Conservation (phyloP, 2,888 invertebrate species). For the Andrena praecox region DNA sequence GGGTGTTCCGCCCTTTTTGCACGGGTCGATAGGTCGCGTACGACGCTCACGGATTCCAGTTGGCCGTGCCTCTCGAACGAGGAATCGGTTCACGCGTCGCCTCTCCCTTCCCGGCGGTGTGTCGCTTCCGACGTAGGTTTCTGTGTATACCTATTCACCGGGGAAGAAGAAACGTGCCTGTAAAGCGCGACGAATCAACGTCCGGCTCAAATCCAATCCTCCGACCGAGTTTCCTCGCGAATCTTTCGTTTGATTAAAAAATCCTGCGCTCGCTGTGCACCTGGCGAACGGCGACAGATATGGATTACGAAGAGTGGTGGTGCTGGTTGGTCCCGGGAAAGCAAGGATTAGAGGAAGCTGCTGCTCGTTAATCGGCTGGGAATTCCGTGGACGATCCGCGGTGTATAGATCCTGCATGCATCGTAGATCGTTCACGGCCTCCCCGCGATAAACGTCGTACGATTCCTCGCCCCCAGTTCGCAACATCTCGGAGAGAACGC, state of each 20-base stretch:
- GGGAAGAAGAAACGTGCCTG: not conserved
- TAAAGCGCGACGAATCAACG: not conserved
- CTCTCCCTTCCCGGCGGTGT: not conserved
- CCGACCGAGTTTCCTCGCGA: not conserved
- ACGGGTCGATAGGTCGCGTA: conserved; percentile 54
- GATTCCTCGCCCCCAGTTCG: conserved; percentile 23
- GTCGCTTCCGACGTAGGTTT: not conserved
- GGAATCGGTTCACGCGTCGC: not conserved
- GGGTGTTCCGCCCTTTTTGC: conserved; percentile 51
- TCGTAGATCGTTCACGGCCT: not conserved
- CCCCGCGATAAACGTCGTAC: not conserved
- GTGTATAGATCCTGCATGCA: not conserved
- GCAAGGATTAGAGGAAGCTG: not conserved
- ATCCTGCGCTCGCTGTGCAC: not conserved
- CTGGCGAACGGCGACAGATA: conserved; percentile 10
- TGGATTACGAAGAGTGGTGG: conserved; percentile 1
- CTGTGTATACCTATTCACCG: not conserved
- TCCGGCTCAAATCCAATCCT: not conserved
- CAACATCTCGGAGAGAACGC: not conserved
- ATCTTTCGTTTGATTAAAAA: conserved; percentile 6
- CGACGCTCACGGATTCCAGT: conserved; percentile 21
- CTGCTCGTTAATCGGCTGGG: conserved; percentile 18
- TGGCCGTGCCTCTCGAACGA: conserved; percentile 2
- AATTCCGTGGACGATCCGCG: not conserved
- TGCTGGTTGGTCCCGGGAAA: conserved; percentile 1